Percentiles rank a stretch among this genome's conserved stretches.
Evolutionary conservation across 2,888 invertebrate species (phyloP).

Genomic region (Teleogryllus oceanicus): DNA sequence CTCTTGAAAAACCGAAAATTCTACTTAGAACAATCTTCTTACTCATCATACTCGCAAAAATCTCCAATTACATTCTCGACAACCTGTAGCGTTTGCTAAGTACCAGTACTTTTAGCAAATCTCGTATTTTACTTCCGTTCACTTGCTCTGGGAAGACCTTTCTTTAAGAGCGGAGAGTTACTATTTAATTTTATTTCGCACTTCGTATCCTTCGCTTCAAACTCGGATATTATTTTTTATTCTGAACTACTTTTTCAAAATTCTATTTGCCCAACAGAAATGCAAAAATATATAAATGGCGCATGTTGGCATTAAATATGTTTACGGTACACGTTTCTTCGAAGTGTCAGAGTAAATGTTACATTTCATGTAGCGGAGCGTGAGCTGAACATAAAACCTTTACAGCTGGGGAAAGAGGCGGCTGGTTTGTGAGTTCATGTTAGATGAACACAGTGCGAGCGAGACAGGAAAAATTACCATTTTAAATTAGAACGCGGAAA

Average conservation of each 20-base stretch:
- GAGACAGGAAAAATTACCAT: not conserved
- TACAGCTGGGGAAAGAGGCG: not conserved
- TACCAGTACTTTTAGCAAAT: too few species aligned
- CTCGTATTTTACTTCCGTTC: too few species aligned
- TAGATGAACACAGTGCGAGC: not conserved
- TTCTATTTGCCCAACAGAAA: not conserved
- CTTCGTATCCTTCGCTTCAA: too few species aligned
- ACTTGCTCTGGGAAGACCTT: too few species aligned
- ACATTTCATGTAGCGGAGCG: not conserved
- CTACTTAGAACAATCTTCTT: too few species aligned
- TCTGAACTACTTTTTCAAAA: not conserved
- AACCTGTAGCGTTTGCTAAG: too few species aligned
- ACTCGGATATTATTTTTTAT: too few species aligned
- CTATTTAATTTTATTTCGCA: too few species aligned
- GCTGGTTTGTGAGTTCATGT: conserved; percentile 1
- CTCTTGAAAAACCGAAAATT: too few species aligned
- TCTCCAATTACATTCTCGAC: too few species aligned
- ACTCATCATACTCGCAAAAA: too few species aligned
- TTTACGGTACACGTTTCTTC: not conserved
- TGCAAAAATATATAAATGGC: not conserved
- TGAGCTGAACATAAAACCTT: not conserved
- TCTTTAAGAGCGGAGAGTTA: too few species aligned
- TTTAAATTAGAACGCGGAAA: not conserved
- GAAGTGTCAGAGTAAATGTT: not conserved
- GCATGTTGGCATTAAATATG: not conserved